Base-by-base conservation (phyloP, 2,888 invertebrate species). In the Bellardia pandia region DNA sequence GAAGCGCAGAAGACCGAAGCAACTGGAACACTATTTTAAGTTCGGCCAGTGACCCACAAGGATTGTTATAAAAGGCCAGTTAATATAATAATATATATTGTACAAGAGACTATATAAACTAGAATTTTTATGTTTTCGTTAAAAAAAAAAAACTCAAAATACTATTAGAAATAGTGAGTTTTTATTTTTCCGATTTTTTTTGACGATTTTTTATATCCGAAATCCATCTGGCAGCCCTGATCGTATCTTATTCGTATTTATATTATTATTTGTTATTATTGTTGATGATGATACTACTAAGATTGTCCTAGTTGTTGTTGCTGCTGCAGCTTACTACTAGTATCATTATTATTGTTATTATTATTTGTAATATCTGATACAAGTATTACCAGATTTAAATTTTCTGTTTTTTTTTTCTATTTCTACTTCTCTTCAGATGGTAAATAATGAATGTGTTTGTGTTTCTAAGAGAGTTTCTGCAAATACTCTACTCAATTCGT, bases 301-400 rank as follows among this genome's bases (percentile, higher is more conserved):
- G 8, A 23, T 56, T 13, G 23, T 68, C 37, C 37, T 37, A 3
- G 11, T 16, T 66, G 42, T 42, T 53, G 23, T 14, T 48, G 2
- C 37, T 58, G 45, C 53, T 53, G 23, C 6, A 53, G 16, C 53
- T 40, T 40, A 30, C 33, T 68, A 8, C 16, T 13, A 37, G 23
- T 30, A 51, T 14, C 14, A 48, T 48, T 53, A 66, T 66, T 53
- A 11, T 64, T 37, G 58, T 23, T 78, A n/a, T 69, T 51, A 40
- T 60, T 78, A 69, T 78, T 60, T 60, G 33, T 60, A 69, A 48
- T 51, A 79, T 79, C 40, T 51, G 51, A 71, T 69, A 69, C 78
- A 48, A 78, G 48, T 68, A 48, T 60, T 69, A 69, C 66, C 23
- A 14, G 58, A 58, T 60, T 60, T 37, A 68, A 48, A 45, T 69